A percentile compares a stretch with the other conserved stretches of the same genome.
phyloP scores from a whole-genome alignment of 2,888 invertebrate genomes.

The Pristionchus japonicus region DNA sequence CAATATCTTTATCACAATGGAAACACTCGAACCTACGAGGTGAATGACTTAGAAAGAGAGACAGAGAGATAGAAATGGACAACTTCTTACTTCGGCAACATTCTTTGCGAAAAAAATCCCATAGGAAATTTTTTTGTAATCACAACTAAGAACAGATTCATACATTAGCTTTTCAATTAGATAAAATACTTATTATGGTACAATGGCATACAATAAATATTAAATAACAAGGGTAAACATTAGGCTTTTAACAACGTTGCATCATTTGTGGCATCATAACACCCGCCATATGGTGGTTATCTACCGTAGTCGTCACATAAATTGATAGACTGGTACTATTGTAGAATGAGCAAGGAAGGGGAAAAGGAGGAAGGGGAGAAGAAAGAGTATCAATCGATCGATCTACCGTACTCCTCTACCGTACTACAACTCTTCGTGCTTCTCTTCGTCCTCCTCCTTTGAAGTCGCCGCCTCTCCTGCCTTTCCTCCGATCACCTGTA shows the following conservation, averaged over 20 bases:
- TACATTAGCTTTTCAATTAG: not conserved
- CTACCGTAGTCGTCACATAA: not conserved
- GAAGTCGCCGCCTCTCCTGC: not conserved
- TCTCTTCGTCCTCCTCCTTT: not conserved
- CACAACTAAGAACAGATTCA: not conserved
- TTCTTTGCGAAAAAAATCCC: slow-evolving; percentile 15
- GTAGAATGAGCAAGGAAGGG: too few relatives aligned
- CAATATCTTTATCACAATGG: slow-evolving; percentile 22
- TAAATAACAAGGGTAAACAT: not conserved
- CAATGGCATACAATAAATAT: not conserved
- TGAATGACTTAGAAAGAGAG: slow-evolving; percentile 11
- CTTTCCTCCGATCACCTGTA: slow-evolving; percentile 78
- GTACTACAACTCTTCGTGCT: slow-evolving; percentile 44
- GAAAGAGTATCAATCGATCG: not conserved
- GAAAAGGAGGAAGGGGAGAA: too few relatives aligned
- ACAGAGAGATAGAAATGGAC: too few relatives aligned
- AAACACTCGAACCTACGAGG: slow-evolving; percentile 16
- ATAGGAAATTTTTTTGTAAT: not conserved
- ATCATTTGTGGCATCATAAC: slow-evolving; percentile 8
- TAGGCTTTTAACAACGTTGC: slow-evolving; percentile 14
- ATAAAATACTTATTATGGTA: not conserved
- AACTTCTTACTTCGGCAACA: not conserved
- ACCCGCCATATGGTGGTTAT: not conserved
- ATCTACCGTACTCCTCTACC: not conserved
- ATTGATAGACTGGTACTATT: not conserved